These are phyloP conservation scores for Lottia scabra DNA, from an alignment of 2,888 invertebrate genomes.

Conservation along the genomic window DNA sequence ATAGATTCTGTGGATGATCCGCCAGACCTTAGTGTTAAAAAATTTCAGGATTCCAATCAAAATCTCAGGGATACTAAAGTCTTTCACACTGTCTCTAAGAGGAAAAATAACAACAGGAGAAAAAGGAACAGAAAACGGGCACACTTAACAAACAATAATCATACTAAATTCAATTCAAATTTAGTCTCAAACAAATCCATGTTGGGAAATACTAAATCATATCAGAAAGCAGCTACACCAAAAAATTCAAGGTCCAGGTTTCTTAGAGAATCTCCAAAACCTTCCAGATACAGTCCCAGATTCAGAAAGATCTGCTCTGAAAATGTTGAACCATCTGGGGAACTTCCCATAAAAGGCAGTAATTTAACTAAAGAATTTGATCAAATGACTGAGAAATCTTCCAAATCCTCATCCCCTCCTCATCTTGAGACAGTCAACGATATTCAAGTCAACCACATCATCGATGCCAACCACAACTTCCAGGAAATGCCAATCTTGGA, in stretches of 20 bases:
- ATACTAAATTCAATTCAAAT: background rate
- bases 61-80: background rate
- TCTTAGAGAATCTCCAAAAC: background rate
- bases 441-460: conserved; percentile 1
- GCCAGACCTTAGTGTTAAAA: background rate
- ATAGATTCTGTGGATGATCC: background rate
- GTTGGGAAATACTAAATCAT: background rate
- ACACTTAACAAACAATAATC: background rate
- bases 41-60: background rate
- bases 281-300: conserved; percentile 20
- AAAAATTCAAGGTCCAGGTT: background rate
- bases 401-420: background rate
- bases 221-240: background rate
- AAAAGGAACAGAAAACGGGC: background rate
- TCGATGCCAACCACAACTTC: conserved; percentile 29
- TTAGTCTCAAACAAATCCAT: background rate
- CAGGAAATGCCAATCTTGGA: conserved; percentile 35
- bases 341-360: conserved; percentile 1
- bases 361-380: background rate
- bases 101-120: background rate
- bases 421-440: conserved; percentile 7
- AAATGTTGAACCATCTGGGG: background rate
- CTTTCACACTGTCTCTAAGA: background rate
- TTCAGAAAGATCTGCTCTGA: conserved; percentile 9
- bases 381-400: background rate